phyloP scores from a whole-genome alignment of 2,888 invertebrate species.

The Dromius quadrimaculatus region DNA sequence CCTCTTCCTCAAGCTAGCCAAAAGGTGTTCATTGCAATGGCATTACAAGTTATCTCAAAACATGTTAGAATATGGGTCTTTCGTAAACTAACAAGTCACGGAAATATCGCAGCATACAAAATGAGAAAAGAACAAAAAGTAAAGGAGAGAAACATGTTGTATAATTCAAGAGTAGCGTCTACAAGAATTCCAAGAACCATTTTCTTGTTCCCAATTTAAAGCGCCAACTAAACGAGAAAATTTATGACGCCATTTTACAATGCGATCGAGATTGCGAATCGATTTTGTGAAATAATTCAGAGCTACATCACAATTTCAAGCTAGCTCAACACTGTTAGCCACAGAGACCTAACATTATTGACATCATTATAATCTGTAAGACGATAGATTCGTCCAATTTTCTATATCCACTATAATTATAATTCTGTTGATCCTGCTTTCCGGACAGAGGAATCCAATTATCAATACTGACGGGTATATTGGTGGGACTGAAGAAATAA shows the following conservation, averaged over 20 bases:
- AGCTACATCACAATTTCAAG: slow-evolving; percentile 12
- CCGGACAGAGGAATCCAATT: neutral
- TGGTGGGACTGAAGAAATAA: slow-evolving; percentile 24
- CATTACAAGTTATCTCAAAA: too few relatives aligned
- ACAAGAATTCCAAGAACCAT: slow-evolving; percentile 28
- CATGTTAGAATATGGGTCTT: too few relatives aligned
- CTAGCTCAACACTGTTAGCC: neutral
- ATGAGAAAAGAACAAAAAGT: slow-evolving; percentile 2
- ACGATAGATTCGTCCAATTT: slow-evolving; percentile 18
- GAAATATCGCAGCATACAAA: neutral
- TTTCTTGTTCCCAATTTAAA: slow-evolving; percentile 25
- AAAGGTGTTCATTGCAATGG: too few relatives aligned
- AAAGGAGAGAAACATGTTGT: slow-evolving; percentile 9
- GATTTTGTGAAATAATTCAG: slow-evolving; percentile 28
- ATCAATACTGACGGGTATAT: slow-evolving; percentile 20
- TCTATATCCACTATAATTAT: slow-evolving; percentile 20
- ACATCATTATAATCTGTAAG: slow-evolving; percentile 19
- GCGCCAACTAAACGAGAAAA: slow-evolving; percentile 21
- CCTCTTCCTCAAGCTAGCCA: too few relatives aligned
- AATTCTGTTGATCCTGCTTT: slow-evolving; percentile 29
- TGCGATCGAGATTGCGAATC: slow-evolving; percentile 26
- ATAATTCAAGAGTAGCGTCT: slow-evolving; percentile 30
- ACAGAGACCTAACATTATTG: slow-evolving; percentile 4
- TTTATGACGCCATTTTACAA: slow-evolving; percentile 31
- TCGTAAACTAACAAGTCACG: neutral